Base-by-base conservation (phyloP, 92 coral and sea anemone genomes). In the Parazoanthus darwini region DNA sequence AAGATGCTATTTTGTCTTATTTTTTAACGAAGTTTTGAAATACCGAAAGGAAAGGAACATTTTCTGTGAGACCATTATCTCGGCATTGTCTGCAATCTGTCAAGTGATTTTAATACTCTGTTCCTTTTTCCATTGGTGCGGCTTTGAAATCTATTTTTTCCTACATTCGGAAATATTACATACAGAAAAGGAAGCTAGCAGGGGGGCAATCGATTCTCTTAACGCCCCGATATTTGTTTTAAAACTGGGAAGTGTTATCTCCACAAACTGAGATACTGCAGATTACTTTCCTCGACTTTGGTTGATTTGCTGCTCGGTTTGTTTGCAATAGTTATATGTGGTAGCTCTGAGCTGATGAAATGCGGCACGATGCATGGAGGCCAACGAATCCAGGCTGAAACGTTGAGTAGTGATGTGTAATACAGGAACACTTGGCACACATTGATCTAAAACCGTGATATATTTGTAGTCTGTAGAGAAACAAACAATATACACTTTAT, bases 101-200 rank as follows among this genome's bases (percentile, higher is more conserved):
- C 85, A 80, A 58, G 58, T 3, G 72, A 44, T 35, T 80, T 36
- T 43, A 18, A 36, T 33, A 58, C 18, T 63, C 38, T 29, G 72
- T 58, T 80, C 85, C 85, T 58, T 58, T 80, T 80, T 72, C 65
- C 85, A 58, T n/a, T n/a, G 33, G 8, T 20, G 70, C 29, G 44
- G 82, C 82, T 59, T 46, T 26, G 48, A 18, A 54, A 33, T 35
- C 35, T 18, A 46, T 80, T 80, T 58, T 50, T 36, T 80, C 85
- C 85, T 33, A 22, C 22, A 56, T 71, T 39, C 76, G 79, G 87
- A 84, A 84, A 84, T 71, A 84, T 71, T 48, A 84, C 11, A 84
- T 23, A 67, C 77, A 22, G 8, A 43, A 83, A 43, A 83, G 77
- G 86, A 83, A 83, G 25, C 59, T 7, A 38, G 20, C 86, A 65